Evolutionary conservation across 2,888 invertebrate genomes (phyloP), one percentile per base, ranked within the genome.

Genomic region (Luffia ferchaultella): DNA sequence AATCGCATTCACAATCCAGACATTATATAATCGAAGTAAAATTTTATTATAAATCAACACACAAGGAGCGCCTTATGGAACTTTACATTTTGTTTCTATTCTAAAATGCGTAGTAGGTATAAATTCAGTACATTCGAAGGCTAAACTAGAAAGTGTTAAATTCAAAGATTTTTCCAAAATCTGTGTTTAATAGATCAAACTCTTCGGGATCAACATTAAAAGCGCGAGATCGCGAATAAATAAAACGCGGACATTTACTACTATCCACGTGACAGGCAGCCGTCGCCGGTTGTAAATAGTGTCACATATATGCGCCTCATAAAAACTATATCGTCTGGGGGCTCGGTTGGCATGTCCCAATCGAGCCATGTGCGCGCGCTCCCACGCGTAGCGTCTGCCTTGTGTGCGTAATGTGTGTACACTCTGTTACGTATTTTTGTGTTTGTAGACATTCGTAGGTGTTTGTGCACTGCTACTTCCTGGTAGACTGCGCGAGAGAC

Each of bases 321-420:
- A 78, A 80, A 79, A 80, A 76, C 62, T 70, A 69, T 74, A 74
- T 73, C 73, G 75, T 79, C 79, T 76, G 76, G 78, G 77, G 78
- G 73, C 76, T 77, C 73, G 72, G 68, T 67, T n/a, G 73, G 73
- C 52, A 76, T 73, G 77, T 77, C 78, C 79, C 80, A 76, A 77
- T 75, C 74, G 73, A 73, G 79, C 80, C 82, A 80, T 82, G 79
- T 80, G 80, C 78, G 73, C 73, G 67, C 80, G 78, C 74, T 83
- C 82, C 82, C 82, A 83, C 82, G 82, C 82, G 74, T 70, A 74
- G 82, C 61, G 60, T 64, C 62, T 73, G 68, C 70, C 64, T 73
- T 76, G 80, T 80, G 82, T 82, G 80, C 76, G 78, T 77, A 68
- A 69, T 12, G 77, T 77, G 79, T 78, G 72, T 12, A 68, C 73